Conservation (phyloP, 2,797 vertebrate species). For the Sebastolobus altivelis region DNA sequence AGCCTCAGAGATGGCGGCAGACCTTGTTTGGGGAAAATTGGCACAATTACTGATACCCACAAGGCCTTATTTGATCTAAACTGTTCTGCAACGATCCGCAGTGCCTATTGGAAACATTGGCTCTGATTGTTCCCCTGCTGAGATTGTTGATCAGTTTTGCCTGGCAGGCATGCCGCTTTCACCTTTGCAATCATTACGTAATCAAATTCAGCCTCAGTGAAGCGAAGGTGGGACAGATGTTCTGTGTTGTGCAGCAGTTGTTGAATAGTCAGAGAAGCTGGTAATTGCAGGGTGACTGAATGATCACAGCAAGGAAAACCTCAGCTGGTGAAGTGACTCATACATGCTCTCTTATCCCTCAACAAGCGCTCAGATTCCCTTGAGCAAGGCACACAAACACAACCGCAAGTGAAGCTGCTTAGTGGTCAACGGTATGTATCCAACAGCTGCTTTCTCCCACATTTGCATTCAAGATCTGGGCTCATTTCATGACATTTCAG, state of each 20-base stretch:
- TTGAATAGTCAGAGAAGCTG: constrained; percentile 5
- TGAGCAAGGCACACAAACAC: background rate
- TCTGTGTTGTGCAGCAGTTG: constrained; percentile 1
- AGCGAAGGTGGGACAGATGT: constrained; percentile 19
- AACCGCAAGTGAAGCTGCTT: background rate
- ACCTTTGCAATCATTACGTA: constrained; percentile 26
- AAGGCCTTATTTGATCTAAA: constrained; percentile 6
- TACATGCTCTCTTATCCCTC: background rate
- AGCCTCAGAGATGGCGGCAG: background rate
- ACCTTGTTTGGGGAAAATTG: background rate
- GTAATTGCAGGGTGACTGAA: constrained; percentile 22
- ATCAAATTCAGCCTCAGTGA: constrained; percentile 15
- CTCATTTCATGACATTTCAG: constrained; percentile 11
- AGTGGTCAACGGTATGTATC: background rate
- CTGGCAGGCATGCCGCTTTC: background rate
- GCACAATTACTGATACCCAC: background rate
- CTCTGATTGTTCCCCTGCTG: constrained; percentile 4
- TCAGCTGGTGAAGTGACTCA: constrained; percentile 7
- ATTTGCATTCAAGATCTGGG: background rate
- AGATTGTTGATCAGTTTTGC: constrained; percentile 3
- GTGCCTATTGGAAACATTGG: background rate
- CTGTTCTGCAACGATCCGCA: constrained; percentile 5
- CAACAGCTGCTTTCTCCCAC: background rate
- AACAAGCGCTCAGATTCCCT: constrained; percentile 8
- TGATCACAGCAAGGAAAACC: background rate